Evolutionary conservation across 30 jellyfish, hydroid and myxozoan genomes (phyloP), one percentile per base, ranked within the genome.

Genomic region (Cassiopea andromeda): DNA sequence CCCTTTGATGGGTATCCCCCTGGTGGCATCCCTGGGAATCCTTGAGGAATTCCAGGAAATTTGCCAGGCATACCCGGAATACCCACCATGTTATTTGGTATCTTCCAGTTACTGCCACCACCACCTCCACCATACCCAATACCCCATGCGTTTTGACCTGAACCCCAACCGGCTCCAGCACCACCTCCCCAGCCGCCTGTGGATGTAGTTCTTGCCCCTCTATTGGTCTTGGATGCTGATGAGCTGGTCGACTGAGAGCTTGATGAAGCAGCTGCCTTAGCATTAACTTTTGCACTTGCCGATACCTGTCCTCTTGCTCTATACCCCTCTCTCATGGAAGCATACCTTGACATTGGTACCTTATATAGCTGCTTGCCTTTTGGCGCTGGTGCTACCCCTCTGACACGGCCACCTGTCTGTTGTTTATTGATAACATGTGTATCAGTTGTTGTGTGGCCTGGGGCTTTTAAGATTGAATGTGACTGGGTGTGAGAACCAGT

Each of bases 151-250:
- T 80, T 80, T 8, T 48, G 94, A 2, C 94, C 94, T 48, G 89
- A 50, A 67, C 94, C 94, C 72, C 80, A 86, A 18, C 94, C 94
- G 67, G 94, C 94, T 9, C 94, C 94, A 16, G 94, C 94, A 13
- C 94, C 94, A 16, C 81, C 83, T n/a, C 94, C 94, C 94, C 94
- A 86, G 3, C 94, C 94, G 9, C 94, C 93, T 10, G 87, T 58
- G 6, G 87, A 64, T 73, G 93, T 85, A 4, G 91, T 82, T 64
- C 93, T 61, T 10, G 87, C 54, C 2, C 93, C 93, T n/a, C 87
- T 87, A 17, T 85, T 85, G 44, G 73, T 82, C 1, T 64, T 58
- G 38, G 93, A 85, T 15, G 93, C 27, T 48, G 93, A 85, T 15
- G 93, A 50, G 46, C 93, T 85, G 87, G 81, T 67, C 46, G 93